Base-by-base conservation (phyloP, 2,113 vertebrate species). In the Amphiprion ocellaris region DNA sequence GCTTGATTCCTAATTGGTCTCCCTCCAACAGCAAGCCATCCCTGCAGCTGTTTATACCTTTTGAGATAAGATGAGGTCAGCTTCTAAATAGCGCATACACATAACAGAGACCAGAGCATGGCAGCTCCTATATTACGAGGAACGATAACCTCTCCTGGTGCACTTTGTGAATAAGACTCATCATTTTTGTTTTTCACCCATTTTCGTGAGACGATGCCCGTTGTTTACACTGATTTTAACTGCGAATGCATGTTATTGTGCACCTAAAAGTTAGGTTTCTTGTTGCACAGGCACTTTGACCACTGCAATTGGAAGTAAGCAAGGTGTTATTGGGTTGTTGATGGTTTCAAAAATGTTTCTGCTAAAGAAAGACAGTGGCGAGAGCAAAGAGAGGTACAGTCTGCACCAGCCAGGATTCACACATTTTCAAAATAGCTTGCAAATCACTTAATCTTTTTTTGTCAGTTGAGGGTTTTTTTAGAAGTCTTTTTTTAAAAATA, bases 1-100 rank as follows among this genome's bases (percentile, higher is more conserved):
- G 56, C 62, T 72, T 73, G 76, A 81, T 52, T 89, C 74, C 59
- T 84, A 81, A 87, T 86, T 88, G 84, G 81, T 83, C 63, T 78
- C 58, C 52, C 76, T 81, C 77, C 39, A 66, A 33, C 39, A 63
- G 62, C 5, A n/a, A 77, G 3, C 68, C 33, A 1, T 76, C 58
- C 69, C 74, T 82, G 68, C 66, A 78, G 81, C 77, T 88, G 82
- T 91, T 90, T 87, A 79, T 69, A 62, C 59, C 62, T 30, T 60
- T 7, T 3, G 17, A 87, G 74, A 86, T 77, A 62, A 85, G 81
- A 78, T 41, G 46, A 72, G 79, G 85, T 87, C 78, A 76, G 74
- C 66, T 49, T 76, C 64, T 69, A 73, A 84, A 79, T 46, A 47
- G 59, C 62, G 41, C 69, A 17, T 28, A 52, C 84, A 41, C 76